Evolutionary conservation across 2,797 vertebrate genomes (phyloP).

Genomic region (Chelonia mydas): DNA sequence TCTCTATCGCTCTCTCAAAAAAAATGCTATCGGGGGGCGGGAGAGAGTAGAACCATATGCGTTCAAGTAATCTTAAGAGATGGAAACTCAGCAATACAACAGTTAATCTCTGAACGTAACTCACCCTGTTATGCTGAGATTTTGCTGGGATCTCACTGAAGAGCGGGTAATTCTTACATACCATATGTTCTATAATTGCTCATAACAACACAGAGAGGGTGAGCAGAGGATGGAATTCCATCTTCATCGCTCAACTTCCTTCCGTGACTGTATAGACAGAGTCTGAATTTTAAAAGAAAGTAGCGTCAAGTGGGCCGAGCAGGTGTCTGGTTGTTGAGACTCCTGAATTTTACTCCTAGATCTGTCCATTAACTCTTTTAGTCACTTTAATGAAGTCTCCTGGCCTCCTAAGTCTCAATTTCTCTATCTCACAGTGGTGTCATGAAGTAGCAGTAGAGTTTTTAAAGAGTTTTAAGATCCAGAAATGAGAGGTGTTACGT

Average conservation of each 20-base stretch:
- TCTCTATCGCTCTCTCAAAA: background rate
- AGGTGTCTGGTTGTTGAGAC: background rate
- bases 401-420: accelerated
- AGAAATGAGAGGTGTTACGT: background rate
- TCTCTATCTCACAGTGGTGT: background rate
- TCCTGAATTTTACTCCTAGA: background rate
- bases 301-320: background rate
- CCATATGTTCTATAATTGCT: slow-evolving; percentile 66
- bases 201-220: slow-evolving; percentile 53
- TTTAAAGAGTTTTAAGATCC: background rate
- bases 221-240: slow-evolving; percentile 26
- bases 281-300: background rate
- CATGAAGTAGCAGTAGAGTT: background rate
- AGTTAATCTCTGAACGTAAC: slow-evolving; percentile 61
- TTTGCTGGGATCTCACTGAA: slow-evolving; percentile 52
- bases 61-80: background rate
- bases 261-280: background rate
- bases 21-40: background rate
- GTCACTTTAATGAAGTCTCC: background rate
- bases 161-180: slow-evolving; percentile 59
- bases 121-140: slow-evolving; percentile 66
- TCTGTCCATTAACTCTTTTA: background rate
- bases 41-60: slow-evolving; percentile 5
- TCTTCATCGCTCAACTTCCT: slow-evolving; percentile 3
- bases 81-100: background rate